Evolutionary conservation across 2,797 vertebrate species (phyloP).

Genomic region (Notolabrus celidotus): DNA sequence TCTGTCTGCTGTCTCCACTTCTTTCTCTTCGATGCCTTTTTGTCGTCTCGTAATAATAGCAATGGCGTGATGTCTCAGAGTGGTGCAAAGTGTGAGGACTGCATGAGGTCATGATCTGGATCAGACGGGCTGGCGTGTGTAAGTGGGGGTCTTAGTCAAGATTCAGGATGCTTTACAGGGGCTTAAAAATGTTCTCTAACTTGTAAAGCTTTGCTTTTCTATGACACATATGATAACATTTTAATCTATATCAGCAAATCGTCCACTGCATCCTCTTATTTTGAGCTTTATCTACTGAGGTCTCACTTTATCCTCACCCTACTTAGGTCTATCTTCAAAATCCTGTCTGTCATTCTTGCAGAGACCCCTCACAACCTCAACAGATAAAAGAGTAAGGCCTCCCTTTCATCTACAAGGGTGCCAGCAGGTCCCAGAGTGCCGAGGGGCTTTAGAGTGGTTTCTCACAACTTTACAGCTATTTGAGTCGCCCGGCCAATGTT

Average conservation of each 20-base stretch:
- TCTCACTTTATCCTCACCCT: constrained; percentile 2
- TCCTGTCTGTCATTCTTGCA: constrained; percentile 26
- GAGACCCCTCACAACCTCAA: constrained; percentile 41
- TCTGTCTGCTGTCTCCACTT: constrained; percentile 20
- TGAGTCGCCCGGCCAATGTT: constrained; percentile 42
- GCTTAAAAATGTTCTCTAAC: neutral
- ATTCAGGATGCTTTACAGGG: neutral
- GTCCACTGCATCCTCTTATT: neutral
- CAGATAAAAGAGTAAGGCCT: constrained; percentile 52
- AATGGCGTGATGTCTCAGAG: constrained; percentile 46
- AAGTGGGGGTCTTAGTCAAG: constrained; percentile 25
- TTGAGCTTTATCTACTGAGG: constrained; percentile 19
- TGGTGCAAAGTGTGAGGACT: constrained; percentile 29
- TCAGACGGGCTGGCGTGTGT: constrained; percentile 27
- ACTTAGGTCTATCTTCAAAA: constrained; percentile 40
- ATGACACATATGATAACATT: constrained; percentile 10
- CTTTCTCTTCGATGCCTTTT: constrained; percentile 43
- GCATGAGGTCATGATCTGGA: constrained; percentile 56
- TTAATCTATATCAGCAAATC: constrained; percentile 23
- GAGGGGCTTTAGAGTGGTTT: constrained; percentile 44
- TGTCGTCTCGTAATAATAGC: constrained; percentile 58
- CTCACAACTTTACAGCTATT: constrained; percentile 65
- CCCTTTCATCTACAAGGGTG: constrained; percentile 48
- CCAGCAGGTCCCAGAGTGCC: constrained; percentile 29
- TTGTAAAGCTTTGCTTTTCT: constrained; percentile 12